Evolutionary conservation across 2,888 invertebrate genomes (phyloP), one percentile per base, ranked within the genome.

Genomic region (Dusona sp.): DNA sequence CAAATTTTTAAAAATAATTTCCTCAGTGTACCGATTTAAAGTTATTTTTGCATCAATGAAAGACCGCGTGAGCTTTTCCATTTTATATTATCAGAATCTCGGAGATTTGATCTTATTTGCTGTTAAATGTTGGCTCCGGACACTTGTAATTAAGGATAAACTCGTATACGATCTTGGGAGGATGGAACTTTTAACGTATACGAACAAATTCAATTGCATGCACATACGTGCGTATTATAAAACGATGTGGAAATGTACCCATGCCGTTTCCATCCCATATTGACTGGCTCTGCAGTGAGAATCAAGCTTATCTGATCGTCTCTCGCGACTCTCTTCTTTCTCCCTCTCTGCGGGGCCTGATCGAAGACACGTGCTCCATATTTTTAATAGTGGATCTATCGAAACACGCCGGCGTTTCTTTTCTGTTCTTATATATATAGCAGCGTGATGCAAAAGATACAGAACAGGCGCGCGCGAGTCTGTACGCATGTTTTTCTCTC

Each of bases 231-330:
- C 6, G 25, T 54, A n/a, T 16, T 36, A 25, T 13, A 13, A 36
- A 54, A 54, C 72, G 54, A 73, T 73, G 72, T 51, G n/a, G 22
- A 33, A 16, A 33, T n/a, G 29, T 73, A n/a, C 22, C 25, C 57
- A 48, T 7, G 57, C 25, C 57, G 25, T 64, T 64, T 19, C 6
- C 48, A 36, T 54, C 73, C 38, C 65, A 48, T 65, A 48, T 64
- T 36, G 64, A 13, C 36, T 25, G 36, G 11, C 2, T 48, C 64
- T 80, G 79, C 84, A 87, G 84, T 90, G 92, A 90, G 91, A 92
- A 91, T 90, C 89, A 86, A 72, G 78, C 88, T 92, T 92, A 92
- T 92, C 92, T 91, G 90, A 92, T 92, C 88, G 88, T 57, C 83
- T 64, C 74, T 36, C 74, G 74, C 57, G 74, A 74, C 74, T 54